Conservation (phyloP, 2,113 vertebrate species). For the Seriola aureovittata region DNA sequence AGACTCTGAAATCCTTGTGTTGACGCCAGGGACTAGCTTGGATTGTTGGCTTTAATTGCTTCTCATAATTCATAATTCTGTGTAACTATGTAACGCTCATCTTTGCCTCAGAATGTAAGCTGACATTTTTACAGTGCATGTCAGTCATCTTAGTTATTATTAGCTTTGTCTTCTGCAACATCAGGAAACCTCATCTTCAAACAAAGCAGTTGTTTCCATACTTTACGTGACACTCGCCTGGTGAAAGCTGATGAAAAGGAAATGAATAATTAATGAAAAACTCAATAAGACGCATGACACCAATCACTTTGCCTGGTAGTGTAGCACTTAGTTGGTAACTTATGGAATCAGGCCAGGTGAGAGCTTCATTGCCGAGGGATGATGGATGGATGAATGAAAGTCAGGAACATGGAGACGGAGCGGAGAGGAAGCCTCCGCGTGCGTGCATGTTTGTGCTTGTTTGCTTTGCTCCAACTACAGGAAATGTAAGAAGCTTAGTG, state of each 20-base stretch:
- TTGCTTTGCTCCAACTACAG: constrained; percentile 41
- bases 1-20: no score
- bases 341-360: constrained; percentile 66
- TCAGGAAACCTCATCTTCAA: background rate
- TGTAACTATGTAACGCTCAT: background rate
- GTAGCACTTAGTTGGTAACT: constrained; percentile 58
- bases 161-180: background rate
- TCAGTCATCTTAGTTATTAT: background rate
- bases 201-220: constrained; percentile 30
- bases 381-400: constrained; percentile 56
- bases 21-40: no score
- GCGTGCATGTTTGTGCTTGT: constrained; percentile 30
- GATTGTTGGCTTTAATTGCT: background rate
- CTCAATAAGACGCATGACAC: constrained; percentile 35
- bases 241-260: constrained; percentile 24
- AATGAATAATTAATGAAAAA: constrained; percentile 60
- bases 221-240: constrained; percentile 22
- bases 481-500: constrained; percentile 67
- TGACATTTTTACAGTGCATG: background rate
- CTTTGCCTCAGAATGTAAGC: background rate
- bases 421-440: constrained; percentile 23
- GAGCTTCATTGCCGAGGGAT: constrained; percentile 39
- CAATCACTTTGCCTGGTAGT: constrained; percentile 29
- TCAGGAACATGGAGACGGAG: constrained; percentile 15
- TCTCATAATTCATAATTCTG: background rate